phyloP scores from a whole-genome alignment of 1,140 invertebrate genomes.

The Drosophila ogumai region DNA sequence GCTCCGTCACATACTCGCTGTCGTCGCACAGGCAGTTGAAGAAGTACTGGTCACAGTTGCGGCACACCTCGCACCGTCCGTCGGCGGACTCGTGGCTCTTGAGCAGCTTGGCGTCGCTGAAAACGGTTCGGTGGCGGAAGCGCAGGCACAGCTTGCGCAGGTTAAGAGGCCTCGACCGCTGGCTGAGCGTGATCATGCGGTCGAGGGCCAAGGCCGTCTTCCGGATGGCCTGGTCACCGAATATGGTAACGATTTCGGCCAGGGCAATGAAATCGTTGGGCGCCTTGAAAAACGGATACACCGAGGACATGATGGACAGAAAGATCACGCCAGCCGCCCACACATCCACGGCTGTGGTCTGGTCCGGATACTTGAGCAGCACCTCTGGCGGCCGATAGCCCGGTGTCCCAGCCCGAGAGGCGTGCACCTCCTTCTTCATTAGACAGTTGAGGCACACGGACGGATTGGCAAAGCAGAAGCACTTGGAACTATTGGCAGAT shows the following conservation, averaged over 20 bases:
- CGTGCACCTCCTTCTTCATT: slow-evolving; percentile 87
- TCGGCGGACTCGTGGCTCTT: slow-evolving; percentile 62
- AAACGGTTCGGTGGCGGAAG: slow-evolving; percentile 79
- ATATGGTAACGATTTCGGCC: slow-evolving; percentile 92
- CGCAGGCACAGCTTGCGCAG: slow-evolving; percentile 86
- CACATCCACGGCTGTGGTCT: slow-evolving; percentile 93
- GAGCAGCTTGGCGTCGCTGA: slow-evolving; percentile 61
- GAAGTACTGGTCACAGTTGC: slow-evolving; percentile 82
- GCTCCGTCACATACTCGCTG: slow-evolving; percentile 61
- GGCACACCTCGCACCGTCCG: slow-evolving; percentile 71
- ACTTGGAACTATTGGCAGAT: slow-evolving; percentile 75
- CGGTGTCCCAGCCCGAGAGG: slow-evolving; percentile 94
- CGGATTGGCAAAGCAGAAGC: slow-evolving; percentile 88
- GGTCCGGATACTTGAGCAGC: slow-evolving; percentile 90
- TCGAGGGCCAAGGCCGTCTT: slow-evolving; percentile 88
- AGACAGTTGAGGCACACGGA: slow-evolving; percentile 89
- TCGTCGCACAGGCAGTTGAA: slow-evolving; percentile 80
- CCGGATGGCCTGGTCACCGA: slow-evolving; percentile 90
- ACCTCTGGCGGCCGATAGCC: slow-evolving; percentile 95
- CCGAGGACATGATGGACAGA: slow-evolving; percentile 90
- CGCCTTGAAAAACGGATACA: slow-evolving; percentile 94
- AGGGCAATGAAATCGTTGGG: slow-evolving; percentile 92
- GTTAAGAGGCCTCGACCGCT: slow-evolving; percentile 86
- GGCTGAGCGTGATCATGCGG: slow-evolving; percentile 87
- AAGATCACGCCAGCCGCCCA: slow-evolving; percentile 96